Conservation (phyloP, 2,113 vertebrate species). For the Tetrao urogallus region DNA sequence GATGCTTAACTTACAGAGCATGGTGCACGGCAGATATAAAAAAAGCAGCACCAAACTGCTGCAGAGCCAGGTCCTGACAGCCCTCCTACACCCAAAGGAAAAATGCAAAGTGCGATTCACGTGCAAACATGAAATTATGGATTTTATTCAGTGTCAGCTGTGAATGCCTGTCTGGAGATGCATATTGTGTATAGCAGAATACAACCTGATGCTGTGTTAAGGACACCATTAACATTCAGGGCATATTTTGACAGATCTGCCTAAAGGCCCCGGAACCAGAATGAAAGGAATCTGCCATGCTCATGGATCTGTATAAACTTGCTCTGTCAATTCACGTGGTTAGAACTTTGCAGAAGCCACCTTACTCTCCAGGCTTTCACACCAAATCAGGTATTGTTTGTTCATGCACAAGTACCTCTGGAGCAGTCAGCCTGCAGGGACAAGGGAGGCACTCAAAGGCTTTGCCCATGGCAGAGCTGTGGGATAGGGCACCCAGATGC, state of each 20-base stretch:
- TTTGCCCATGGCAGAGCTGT: not conserved
- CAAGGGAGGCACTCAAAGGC: not conserved
- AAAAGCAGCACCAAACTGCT: not conserved
- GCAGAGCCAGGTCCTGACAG: not conserved
- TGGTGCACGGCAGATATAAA: not conserved
- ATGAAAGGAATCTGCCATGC: not conserved
- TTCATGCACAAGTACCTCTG: not conserved
- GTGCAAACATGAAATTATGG: accelerated
- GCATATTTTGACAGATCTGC: not conserved
- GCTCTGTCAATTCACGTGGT: not conserved
- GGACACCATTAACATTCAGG: not conserved
- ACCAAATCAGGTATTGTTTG: not conserved
- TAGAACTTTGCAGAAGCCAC: not conserved
- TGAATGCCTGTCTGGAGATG: not conserved
- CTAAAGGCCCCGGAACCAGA: not conserved
- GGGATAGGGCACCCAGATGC: not conserved
- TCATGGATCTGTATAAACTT: not conserved
- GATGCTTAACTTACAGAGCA: not conserved
- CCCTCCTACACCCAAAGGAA: not conserved
- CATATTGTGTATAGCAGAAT: not conserved
- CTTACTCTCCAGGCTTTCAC: not conserved
- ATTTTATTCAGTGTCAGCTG: not conserved
- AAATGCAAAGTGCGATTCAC: not conserved
- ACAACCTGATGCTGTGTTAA: not conserved
- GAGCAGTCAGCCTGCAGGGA: not conserved